Evolutionary conservation across 1,140 invertebrate species (phyloP).

Genomic region (Calliphora vicina): DNA sequence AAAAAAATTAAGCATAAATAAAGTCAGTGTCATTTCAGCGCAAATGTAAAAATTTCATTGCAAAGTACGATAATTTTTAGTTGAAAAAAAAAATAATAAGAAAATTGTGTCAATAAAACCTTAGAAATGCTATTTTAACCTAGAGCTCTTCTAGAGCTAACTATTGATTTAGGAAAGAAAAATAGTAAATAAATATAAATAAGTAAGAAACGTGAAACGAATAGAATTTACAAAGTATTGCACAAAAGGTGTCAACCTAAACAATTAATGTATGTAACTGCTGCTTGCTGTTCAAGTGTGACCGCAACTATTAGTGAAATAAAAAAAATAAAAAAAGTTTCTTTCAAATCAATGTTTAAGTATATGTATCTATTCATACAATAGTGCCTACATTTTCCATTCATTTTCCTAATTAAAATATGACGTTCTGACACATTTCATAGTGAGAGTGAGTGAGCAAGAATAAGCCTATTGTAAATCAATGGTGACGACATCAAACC

Average conservation of each 20-base stretch:
- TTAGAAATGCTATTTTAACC: slow-evolving; percentile 26
- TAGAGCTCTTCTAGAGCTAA: background rate
- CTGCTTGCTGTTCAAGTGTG: background rate
- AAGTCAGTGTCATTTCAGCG: background rate
- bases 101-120: slow-evolving; percentile 37
- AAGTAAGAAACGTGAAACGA: too few relatives aligned
- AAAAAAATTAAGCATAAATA: background rate
- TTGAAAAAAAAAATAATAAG: background rate
- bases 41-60: background rate
- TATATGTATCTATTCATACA: too few relatives aligned
- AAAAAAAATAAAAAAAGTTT: too few relatives aligned
- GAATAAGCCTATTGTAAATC: background rate
- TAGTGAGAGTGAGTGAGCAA: too few relatives aligned
- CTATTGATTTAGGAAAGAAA: background rate
- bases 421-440: background rate
- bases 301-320: background rate
- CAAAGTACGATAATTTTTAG: background rate
- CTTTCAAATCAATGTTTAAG: too few relatives aligned
- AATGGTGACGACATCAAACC: background rate
- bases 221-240: background rate
- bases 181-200: too few relatives aligned
- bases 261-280: background rate
- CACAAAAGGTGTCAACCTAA: background rate
- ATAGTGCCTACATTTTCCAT: background rate
- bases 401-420: background rate